Evolutionary conservation across 2,797 vertebrate species (phyloP).

Genomic region (Pampus argenteus): DNA sequence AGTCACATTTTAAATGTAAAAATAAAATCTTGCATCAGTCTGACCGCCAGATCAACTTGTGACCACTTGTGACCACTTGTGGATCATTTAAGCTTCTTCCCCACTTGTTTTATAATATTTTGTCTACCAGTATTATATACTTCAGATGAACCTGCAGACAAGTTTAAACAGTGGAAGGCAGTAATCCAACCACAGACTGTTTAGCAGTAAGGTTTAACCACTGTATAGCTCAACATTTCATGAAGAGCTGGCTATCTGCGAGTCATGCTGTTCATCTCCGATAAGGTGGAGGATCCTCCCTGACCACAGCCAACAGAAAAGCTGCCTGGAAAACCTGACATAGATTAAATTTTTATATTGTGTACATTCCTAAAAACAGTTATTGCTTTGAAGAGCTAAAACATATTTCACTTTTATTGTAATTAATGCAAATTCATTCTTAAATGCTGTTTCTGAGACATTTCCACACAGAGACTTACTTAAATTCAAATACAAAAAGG

Average conservation of each 20-base stretch:
- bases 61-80: neutral
- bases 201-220: neutral
- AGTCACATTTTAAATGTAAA: neutral
- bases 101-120: neutral
- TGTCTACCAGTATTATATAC: neutral
- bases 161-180: neutral
- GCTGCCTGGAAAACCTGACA: constrained; percentile 34
- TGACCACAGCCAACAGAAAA: constrained; percentile 37
- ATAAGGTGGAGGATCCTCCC: constrained; percentile 68
- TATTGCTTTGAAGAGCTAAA: neutral
- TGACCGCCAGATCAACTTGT: neutral
- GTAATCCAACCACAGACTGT: neutral
- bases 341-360: constrained; percentile 13
- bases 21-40: neutral
- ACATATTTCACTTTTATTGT: neutral
- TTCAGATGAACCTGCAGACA: neutral
- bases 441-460: neutral
- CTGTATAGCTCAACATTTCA: neutral
- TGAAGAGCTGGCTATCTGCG: constrained; percentile 32
- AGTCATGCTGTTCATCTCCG: constrained; percentile 51
- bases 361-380: neutral
- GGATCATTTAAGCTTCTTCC: neutral
- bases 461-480: neutral
- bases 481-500: neutral
- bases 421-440: no score